These are phyloP conservation scores for Pogona vitticeps DNA, from an alignment of 2,113 vertebrate genomes.

Conservation along the genomic window DNA sequence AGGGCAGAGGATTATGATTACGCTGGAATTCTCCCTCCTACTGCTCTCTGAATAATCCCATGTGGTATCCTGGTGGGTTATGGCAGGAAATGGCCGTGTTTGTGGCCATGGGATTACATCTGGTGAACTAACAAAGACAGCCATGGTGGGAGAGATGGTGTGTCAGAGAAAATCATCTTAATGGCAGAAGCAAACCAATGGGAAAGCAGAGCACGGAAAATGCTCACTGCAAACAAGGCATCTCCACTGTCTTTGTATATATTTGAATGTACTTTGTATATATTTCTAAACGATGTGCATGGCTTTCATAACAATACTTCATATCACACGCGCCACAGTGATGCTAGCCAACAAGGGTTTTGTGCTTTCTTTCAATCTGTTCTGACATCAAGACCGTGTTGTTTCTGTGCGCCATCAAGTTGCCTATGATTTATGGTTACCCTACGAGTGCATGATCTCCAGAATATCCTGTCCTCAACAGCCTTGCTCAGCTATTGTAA, in stretches of 20 bases:
- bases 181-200: not conserved
- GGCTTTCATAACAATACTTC: not conserved
- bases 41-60: constrained; percentile 3
- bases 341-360: too few relatives aligned
- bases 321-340: not conserved
- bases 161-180: constrained; percentile 4
- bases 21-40: not conserved
- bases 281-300: not conserved
- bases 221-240: not conserved
- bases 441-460: too few relatives aligned
- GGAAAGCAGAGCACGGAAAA: not conserved
- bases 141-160: not conserved
- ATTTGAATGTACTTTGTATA: too few relatives aligned
- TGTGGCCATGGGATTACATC: constrained; percentile 18
- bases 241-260: not conserved
- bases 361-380: not conserved
- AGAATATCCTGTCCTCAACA: too few relatives aligned
- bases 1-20: not conserved
- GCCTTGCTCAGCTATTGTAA: too few relatives aligned
- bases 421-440: too few relatives aligned
- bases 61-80: not conserved
- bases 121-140: constrained; percentile 15
- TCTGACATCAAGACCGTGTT: not conserved
- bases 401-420: too few relatives aligned
- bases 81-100: constrained; percentile 2